A percentile compares a stretch with the other conserved stretches of the same genome.
These are phyloP conservation scores for Belonocnema kinseyi DNA, from an alignment of 1,140 invertebrate genomes.

Conservation along the genomic window DNA sequence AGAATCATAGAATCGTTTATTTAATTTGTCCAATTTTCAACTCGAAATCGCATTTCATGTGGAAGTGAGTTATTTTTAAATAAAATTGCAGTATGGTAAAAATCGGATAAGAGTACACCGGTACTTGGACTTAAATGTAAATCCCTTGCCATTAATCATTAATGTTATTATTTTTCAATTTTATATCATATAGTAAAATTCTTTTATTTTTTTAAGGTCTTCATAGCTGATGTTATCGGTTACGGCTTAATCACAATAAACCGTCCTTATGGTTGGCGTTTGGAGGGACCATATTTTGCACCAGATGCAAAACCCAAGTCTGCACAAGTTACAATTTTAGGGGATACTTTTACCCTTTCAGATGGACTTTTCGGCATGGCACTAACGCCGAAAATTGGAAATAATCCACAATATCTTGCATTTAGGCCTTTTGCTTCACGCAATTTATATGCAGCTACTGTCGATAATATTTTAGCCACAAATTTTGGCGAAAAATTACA, in stretches of 20 bases:
- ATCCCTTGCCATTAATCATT: too few species aligned
- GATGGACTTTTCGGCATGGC: conserved; percentile 71
- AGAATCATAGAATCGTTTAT: too few species aligned
- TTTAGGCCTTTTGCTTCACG: conserved; percentile 67
- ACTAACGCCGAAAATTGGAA: conserved; percentile 49
- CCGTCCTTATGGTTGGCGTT: conserved; percentile 44
- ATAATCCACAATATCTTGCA: conserved; percentile 47
- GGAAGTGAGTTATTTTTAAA: too few species aligned
- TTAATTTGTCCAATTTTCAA: too few species aligned
- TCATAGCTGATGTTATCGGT: conserved; percentile 67
- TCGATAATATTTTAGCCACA: conserved; percentile 47
- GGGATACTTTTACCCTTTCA: conserved; percentile 60
- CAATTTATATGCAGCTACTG: conserved; percentile 57
- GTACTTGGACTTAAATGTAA: too few species aligned
- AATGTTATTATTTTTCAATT: too few species aligned
- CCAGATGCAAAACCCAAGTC: conserved; percentile 36
- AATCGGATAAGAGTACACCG: too few species aligned
- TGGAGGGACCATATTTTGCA: conserved; percentile 51
- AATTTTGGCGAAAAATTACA: conserved; percentile 31
- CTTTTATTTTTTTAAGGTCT: conserved; percentile 55
- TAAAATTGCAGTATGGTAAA: too few species aligned
- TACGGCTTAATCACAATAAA: conserved; percentile 61
- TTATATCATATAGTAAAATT: too few species aligned
- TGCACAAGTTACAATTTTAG: too few species aligned
- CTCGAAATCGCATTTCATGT: too few species aligned